phyloP scores from a whole-genome alignment of 1,140 invertebrate genomes.

The Aphelenchoides avenae region DNA sequence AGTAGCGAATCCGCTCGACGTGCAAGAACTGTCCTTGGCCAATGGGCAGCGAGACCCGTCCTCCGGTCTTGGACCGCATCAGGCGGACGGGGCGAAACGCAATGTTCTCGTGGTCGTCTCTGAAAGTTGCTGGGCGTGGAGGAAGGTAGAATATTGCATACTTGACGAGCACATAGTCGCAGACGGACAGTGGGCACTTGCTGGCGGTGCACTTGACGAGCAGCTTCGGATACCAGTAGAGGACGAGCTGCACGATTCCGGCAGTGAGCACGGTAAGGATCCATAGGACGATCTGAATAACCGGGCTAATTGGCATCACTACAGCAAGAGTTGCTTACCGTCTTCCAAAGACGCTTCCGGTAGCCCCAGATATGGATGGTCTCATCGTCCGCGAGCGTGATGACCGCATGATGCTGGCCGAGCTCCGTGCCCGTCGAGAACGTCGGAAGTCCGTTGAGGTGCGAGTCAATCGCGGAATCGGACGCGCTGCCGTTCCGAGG shows the following conservation, averaged over 20 bases:
- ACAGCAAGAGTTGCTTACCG: conserved; percentile 21
- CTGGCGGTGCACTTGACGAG: conserved; percentile 34
- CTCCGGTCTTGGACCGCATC: conserved; percentile 17
- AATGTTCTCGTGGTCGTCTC: conserved; percentile 50
- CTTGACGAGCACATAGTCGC: conserved; percentile 48
- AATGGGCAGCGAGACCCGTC: conserved; percentile 15
- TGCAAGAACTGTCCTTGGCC: conserved; percentile 24
- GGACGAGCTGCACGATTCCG: conserved; percentile 47
- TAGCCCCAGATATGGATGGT: conserved; percentile 46
- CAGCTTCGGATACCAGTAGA: conserved; percentile 51
- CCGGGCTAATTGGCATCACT: neutral
- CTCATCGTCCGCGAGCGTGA: conserved; percentile 41
- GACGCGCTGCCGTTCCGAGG: neutral
- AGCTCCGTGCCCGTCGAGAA: neutral
- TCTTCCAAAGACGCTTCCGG: conserved; percentile 23
- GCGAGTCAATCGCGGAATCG: neutral
- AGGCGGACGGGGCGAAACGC: conserved; percentile 38
- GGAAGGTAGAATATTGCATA: conserved; percentile 18
- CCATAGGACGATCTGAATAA: conserved; percentile 29
- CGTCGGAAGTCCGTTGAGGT: conserved; percentile 7
- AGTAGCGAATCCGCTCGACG: conserved; percentile 31
- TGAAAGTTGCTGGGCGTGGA: conserved; percentile 24
- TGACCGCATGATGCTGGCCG: conserved; percentile 34
- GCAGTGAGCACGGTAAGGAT: conserved; percentile 37
- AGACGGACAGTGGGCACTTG: conserved; percentile 33